Conservation (phyloP, 2,888 invertebrate species). For the Phymatocera aterrima region DNA sequence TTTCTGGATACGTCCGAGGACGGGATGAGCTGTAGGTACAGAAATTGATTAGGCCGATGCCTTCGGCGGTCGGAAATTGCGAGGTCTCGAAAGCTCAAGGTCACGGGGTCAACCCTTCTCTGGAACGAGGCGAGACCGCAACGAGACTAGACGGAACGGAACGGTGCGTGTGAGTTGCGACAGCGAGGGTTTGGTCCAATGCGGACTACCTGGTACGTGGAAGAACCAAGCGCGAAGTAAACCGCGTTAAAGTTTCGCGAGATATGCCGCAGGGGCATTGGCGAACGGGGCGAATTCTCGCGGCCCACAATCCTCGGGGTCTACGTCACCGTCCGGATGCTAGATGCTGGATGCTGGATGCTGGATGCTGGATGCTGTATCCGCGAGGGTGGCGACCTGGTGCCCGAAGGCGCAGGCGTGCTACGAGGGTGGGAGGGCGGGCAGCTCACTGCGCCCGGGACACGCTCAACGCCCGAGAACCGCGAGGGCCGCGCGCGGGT, state of each 20-base stretch:
- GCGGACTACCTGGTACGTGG: too few relatives aligned
- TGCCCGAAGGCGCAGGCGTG: conserved; percentile 37
- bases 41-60: too few relatives aligned
- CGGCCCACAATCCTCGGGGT: background rate
- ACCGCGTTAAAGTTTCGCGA: background rate
- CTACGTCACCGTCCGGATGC: conserved; percentile 23
- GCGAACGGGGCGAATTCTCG: background rate
- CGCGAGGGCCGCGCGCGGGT: conserved; percentile 43
- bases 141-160: too few relatives aligned
- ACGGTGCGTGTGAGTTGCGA: too few relatives aligned
- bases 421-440: conserved; percentile 57
- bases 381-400: conserved; percentile 42
- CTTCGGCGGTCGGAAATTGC: too few relatives aligned
- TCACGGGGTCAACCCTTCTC: too few relatives aligned
- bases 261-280: background rate
- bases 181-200: too few relatives aligned
- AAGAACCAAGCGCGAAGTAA: too few relatives aligned
- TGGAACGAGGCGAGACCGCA: too few relatives aligned
- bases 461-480: conserved; percentile 62
- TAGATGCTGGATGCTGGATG: conserved; percentile 18
- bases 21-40: too few relatives aligned
- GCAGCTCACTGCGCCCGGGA: conserved; percentile 74
- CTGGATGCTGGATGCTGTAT: conserved; percentile 24
- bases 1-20: too few relatives aligned
- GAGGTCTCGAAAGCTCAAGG: too few relatives aligned